A percentile compares a stretch with the other conserved stretches of the same genome.
Conservation (phyloP, 2,888 invertebrate species). For the Petrolisthes manimaculis region DNA sequence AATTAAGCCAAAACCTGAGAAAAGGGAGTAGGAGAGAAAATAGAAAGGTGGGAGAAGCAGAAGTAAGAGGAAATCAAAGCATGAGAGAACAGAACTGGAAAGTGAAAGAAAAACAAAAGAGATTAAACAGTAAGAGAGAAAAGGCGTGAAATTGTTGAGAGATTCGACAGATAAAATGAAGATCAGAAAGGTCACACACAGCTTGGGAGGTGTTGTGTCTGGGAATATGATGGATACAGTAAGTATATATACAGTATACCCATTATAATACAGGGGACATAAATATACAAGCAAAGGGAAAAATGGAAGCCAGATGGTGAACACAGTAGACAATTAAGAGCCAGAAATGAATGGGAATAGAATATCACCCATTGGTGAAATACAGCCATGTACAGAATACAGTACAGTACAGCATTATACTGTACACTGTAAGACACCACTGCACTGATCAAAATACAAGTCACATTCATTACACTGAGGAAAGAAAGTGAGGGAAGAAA, state of each 20-base stretch:
- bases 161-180: no score
- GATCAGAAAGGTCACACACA: no score
- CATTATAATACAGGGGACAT: neutral
- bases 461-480: neutral
- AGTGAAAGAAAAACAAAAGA: neutral
- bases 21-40: neutral
- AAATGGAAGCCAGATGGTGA: neutral
- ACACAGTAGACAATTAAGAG: no score
- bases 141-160: neutral
- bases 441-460: neutral
- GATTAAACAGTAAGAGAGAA: neutral
- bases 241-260: constrained; percentile 1
- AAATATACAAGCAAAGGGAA: neutral
- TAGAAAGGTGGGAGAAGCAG: neutral
- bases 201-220: no score
- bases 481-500: neutral
- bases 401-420: neutral
- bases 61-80: neutral
- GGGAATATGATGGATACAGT: neutral
- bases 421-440: neutral
- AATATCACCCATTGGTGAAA: no score
- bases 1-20: no score
- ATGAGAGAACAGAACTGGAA: neutral
- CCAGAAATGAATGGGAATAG: no score
- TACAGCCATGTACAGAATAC: no score